Conservation (phyloP, 2,797 vertebrate genomes). For the Artibeus jamaicensis region DNA sequence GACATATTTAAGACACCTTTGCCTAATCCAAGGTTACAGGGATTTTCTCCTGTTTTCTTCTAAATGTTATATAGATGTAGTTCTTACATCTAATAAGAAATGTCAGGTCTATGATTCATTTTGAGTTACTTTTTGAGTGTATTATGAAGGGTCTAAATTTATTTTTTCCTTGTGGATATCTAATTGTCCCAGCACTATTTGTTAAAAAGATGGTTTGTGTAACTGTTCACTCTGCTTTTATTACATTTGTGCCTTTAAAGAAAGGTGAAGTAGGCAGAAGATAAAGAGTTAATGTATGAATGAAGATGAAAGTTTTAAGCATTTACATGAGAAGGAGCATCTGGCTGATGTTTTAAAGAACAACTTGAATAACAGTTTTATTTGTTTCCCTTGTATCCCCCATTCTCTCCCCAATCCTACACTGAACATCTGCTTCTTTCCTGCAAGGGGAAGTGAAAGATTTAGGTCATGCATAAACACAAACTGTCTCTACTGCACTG, state of each 20-base stretch:
- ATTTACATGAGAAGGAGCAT: background rate
- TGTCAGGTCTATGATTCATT: background rate
- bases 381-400: conserved; percentile 36
- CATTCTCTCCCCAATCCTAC: background rate
- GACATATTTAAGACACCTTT: conserved; percentile 8
- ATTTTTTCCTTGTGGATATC: background rate
- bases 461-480: conserved; percentile 57
- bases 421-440: conserved; percentile 66
- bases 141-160: background rate
- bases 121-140: conserved; percentile 24
- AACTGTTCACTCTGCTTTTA: background rate
- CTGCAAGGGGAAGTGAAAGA: conserved; percentile 73
- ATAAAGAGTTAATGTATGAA: background rate
- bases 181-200: background rate
- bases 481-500: conserved; percentile 36
- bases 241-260: background rate
- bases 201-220: background rate
- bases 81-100: background rate
- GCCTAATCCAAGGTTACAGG: background rate
- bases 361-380: background rate
- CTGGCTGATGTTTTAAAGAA: background rate
- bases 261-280: background rate
- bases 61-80: background rate
- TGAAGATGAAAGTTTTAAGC: background rate
- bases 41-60: background rate